Evolutionary conservation across 2,113 vertebrate genomes (phyloP).

Genomic region (Cnemophilus loriae): DNA sequence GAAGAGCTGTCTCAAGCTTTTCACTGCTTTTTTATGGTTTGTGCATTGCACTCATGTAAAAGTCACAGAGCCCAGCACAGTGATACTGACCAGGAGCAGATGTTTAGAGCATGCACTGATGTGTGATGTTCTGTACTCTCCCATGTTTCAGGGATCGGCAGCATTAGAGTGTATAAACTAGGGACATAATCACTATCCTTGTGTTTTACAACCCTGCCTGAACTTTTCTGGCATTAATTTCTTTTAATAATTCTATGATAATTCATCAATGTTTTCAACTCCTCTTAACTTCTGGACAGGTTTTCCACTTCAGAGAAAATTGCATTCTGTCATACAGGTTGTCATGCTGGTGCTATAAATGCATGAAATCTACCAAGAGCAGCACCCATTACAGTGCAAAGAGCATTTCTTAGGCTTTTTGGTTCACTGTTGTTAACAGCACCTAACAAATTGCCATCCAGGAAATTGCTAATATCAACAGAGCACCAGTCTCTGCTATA

Average conservation of each 20-base stretch:
- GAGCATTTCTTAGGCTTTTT: background rate
- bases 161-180: background rate
- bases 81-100: background rate
- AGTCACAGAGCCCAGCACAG: background rate
- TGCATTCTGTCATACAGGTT: background rate
- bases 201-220: background rate
- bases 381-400: background rate
- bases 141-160: background rate
- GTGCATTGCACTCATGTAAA: background rate
- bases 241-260: background rate
- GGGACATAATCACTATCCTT: background rate
- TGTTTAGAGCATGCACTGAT: background rate
- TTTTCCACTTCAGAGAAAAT: constrained; percentile 6
- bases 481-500: background rate
- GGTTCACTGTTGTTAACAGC: background rate
- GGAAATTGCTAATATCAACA: background rate
- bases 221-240: background rate
- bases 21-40: background rate
- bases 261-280: background rate
- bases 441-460: background rate
- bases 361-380: background rate
- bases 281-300: background rate
- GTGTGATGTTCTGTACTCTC: background rate
- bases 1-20: background rate
- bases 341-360: background rate